Evolutionary conservation across 30 jellyfish, hydroid and myxozoan species (phyloP).

Genomic region (Mastigias papua): DNA sequence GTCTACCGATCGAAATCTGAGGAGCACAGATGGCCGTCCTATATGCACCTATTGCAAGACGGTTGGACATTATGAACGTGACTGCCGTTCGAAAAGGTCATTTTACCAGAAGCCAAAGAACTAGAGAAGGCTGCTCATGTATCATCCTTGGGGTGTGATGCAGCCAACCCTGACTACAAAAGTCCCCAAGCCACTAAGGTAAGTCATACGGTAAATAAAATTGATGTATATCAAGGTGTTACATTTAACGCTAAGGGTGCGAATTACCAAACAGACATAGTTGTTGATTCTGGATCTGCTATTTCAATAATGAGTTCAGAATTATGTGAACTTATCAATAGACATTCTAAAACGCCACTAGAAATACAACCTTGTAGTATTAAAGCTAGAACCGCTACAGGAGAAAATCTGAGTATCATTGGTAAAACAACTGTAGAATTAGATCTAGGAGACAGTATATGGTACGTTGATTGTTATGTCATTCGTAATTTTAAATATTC

Average conservation of each 20-base stretch:
- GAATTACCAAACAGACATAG: constrained; percentile 30
- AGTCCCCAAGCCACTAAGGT: background rate
- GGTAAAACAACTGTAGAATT: constrained; percentile 42
- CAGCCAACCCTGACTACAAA: constrained; percentile 3
- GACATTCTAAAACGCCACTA: constrained; percentile 13
- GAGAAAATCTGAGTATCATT: constrained; percentile 29
- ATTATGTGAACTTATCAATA: constrained; percentile 29
- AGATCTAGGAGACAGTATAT: constrained; percentile 23
- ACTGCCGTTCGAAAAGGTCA: background rate
- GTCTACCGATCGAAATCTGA: background rate
- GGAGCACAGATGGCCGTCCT: constrained; percentile 42
- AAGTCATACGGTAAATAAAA: background rate
- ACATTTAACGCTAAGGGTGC: constrained; percentile 31
- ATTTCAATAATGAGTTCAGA: constrained; percentile 14
- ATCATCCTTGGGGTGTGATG: constrained; percentile 11
- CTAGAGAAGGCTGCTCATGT: constrained; percentile 24
- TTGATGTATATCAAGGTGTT: constrained; percentile 8
- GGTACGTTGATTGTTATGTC: constrained; percentile 52
- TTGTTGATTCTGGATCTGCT: constrained; percentile 58
- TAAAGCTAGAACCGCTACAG: constrained; percentile 34
- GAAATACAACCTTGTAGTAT: background rate
- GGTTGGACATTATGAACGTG: constrained; percentile 2
- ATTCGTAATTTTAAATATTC: constrained; percentile 19
- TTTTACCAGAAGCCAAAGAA: background rate
- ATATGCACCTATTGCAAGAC: background rate